phyloP scores from a whole-genome alignment of 2,113 vertebrate genomes.

The Brachirus orientalis region DNA sequence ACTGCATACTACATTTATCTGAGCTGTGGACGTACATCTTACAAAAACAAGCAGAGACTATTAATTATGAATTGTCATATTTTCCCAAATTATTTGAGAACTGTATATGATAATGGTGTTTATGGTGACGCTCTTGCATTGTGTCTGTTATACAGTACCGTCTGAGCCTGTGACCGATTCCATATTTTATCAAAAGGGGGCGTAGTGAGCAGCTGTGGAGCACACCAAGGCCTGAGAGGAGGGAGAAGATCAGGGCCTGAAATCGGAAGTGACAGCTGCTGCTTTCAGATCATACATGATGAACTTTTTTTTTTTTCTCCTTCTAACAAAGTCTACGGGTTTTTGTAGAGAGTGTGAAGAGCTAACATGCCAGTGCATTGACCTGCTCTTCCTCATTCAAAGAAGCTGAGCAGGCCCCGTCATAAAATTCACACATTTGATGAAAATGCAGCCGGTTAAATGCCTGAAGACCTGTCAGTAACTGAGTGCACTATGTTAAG shows the following conservation, averaged over 20 bases:
- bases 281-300: slow-evolving; percentile 30
- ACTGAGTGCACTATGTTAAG: slow-evolving; percentile 7
- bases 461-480: background rate
- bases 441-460: background rate
- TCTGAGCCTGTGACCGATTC: slow-evolving; percentile 25
- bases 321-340: slow-evolving; percentile 6
- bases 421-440: slow-evolving; percentile 1
- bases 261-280: slow-evolving; percentile 51
- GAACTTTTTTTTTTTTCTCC: slow-evolving; percentile 1
- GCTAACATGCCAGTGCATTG: too few relatives aligned
- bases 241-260: slow-evolving; percentile 23
- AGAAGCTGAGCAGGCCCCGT: background rate
- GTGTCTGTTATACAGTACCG: background rate
- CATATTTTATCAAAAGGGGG: slow-evolving; percentile 55
- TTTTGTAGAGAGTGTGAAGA: slow-evolving; percentile 17
- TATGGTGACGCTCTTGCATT: background rate
- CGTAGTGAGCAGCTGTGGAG: slow-evolving; percentile 33
- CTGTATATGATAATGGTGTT: too few relatives aligned
- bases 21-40: too few relatives aligned
- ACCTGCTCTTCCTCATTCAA: background rate
- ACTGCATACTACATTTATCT: too few relatives aligned
- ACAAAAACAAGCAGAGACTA: too few relatives aligned
- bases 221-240: background rate
- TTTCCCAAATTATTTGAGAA: too few relatives aligned
- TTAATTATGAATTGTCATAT: background rate